A percentile compares a stretch with the other conserved stretches of the same genome.
These are phyloP conservation scores for Scaeva pyrastri DNA, from an alignment of 2,888 invertebrate genomes.

Conservation along the genomic window DNA sequence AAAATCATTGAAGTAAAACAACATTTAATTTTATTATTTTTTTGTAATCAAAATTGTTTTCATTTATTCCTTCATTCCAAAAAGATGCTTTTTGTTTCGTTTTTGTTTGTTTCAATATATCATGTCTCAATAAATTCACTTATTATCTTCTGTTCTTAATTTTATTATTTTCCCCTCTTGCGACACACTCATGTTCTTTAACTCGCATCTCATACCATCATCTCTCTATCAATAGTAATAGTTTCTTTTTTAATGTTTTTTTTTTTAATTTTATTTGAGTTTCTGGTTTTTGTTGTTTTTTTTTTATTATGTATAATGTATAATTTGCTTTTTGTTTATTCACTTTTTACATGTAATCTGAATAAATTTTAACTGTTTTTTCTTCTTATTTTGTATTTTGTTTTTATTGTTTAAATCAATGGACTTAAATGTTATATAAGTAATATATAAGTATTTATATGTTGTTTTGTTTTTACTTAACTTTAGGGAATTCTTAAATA, in stretches of 20 bases:
- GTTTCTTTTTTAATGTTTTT: conserved; percentile 32
- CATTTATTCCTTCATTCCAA: conserved; percentile 75
- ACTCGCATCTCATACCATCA: conserved; percentile 43
- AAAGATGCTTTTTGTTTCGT: conserved; percentile 49
- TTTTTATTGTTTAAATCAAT: conserved; percentile 68
- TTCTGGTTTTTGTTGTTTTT: conserved; percentile 38
- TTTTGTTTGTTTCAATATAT: conserved; percentile 64
- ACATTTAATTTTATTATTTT: conserved; percentile 44
- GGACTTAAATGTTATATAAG: conserved; percentile 72
- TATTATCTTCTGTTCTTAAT: conserved; percentile 63
- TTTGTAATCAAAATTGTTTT: conserved; percentile 75
- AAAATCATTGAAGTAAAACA: not conserved
- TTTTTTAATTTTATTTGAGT: conserved; percentile 46
- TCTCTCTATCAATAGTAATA: conserved; percentile 57
- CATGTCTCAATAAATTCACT: conserved; percentile 73
- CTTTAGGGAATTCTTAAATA: conserved; percentile 60
- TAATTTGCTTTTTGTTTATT: conserved; percentile 60
- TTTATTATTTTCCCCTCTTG: conserved; percentile 35
- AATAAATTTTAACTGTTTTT: conserved; percentile 67
- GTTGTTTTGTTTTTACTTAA: conserved; percentile 59
- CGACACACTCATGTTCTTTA: conserved; percentile 55
- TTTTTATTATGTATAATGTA: conserved; percentile 70
- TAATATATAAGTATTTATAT: conserved; percentile 73
- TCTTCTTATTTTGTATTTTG: not conserved
- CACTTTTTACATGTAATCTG: conserved; percentile 69